Base-by-base conservation (phyloP, 2,113 vertebrate genomes). In the Malurus alboscapulatus region DNA sequence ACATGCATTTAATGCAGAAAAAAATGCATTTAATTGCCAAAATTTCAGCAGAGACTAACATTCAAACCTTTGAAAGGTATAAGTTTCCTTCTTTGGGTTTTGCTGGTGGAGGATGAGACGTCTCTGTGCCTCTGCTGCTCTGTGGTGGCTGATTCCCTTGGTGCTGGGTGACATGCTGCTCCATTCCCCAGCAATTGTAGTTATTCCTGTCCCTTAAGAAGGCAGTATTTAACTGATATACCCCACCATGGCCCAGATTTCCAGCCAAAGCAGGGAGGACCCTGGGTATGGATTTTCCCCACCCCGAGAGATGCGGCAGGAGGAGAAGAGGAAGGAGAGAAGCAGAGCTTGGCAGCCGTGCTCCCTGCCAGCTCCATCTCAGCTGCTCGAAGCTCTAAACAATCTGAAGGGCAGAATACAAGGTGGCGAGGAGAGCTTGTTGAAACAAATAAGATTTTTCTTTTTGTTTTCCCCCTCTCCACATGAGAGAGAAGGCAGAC, bases 241-340 rank as follows among this genome's bases (percentile, higher is more conserved):
- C 17, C 62, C 15, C 58, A 29, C 48, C 17, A 15, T 1, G 20
- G 27, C 32, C 27, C 3, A 2, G 0, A 42, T 82, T 65, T 84
- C 42, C 63, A 77, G 38, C 16, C 65, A 36, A 42, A 78, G 24
- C 45, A 47, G 20, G 22, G 44, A 55, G 42, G 62, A 25, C 7
- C 19, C 14, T 38, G 20, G 42, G 16, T 17, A 25, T 29, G 47
- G 27, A 69, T 54, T 25, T 3, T 12, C 30, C 27, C 19, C 13
- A 7, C 45, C 54, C 24, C 0, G 1, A 21, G 36, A 30, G 58
- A 4, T 48, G 66, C 0, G 1, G 18, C 14, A 53, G 73, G 17
- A 53, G 73, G 17, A 82, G 6, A 27, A 72, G 38, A 26, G 20
- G 45, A 77, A 47, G 12, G 18, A 9, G 18, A 36, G 14, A 83